Evolutionary conservation across 2,113 vertebrate genomes (phyloP), one percentile per base, ranked within the genome.

Genomic region (Gymnorhina tibicen): DNA sequence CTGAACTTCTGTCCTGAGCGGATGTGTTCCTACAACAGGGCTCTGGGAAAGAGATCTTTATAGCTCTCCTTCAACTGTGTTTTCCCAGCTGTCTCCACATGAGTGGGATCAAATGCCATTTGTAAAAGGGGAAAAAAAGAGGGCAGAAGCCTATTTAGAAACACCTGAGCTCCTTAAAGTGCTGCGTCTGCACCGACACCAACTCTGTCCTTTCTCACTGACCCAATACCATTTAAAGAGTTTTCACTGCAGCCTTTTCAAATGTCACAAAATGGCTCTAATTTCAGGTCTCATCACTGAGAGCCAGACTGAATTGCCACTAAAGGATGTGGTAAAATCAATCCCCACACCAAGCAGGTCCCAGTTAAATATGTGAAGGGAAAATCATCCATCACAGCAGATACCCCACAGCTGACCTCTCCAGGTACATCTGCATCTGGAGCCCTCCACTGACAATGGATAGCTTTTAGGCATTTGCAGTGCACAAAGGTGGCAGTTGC

Each of bases 371-470:
- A 33, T 6, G 28, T 67, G 52, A 35, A 82, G 35, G 21, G 30
- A 62, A 18, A 14, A 27, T 32, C 23, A 42, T 13, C 41, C 47
- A 35, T 22, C 24, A 8, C 49, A 89, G 66, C 42, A 63, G 44
- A 30, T 9, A n/a, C 7, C 4, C 27, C 10, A 9, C 9, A 27
- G 16, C 2, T 0, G 0, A 18, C 28, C 53, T 82, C 16, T 33
- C 20, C 21, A 42, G 28, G 13, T 13, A 24, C 12, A 55, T 9
- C 53, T 50, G 26, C 1, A 3, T 23, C 23, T 0, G 0, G 49
- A 87, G 15, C 7, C 27, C 14, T 62, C 24, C 37, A 33, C 5
- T 52, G 74, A 44, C 2, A 3, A 15, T 3, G 11, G 11, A n/a
- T 9, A 26, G 6, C 2, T 74, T 78, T 67, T 14, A 67, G 56